Conservation (phyloP, 2,888 invertebrate genomes). For the Neoascia interrupta region DNA sequence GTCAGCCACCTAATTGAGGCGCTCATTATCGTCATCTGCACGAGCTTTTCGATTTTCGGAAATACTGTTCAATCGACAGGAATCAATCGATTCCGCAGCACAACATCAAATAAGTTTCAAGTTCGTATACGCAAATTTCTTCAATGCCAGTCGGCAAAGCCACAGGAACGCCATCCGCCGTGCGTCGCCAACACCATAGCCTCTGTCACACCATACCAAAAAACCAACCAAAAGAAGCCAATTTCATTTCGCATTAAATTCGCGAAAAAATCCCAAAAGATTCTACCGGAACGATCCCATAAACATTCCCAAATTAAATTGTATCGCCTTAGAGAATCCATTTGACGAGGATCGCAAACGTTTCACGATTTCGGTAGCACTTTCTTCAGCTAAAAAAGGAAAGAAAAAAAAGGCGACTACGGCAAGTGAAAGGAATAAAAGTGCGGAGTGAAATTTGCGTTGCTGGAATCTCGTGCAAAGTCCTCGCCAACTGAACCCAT, state of each 20-base stretch:
- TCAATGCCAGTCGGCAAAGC: constrained; percentile 7
- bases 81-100: constrained; percentile 49
- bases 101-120: constrained; percentile 47
- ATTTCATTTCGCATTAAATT: constrained; percentile 61
- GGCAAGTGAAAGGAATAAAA: too few relatives aligned
- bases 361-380: constrained; percentile 53
- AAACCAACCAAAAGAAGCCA: constrained; percentile 50
- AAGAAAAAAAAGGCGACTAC: too few relatives aligned
- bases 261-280: constrained; percentile 46
- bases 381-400: constrained; percentile 11
- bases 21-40: too few relatives aligned
- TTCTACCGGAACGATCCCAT: constrained; percentile 59
- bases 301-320: constrained; percentile 68
- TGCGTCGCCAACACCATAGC: too few relatives aligned
- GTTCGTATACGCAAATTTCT: constrained; percentile 40
- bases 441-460: constrained; percentile 15
- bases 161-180: constrained; percentile 6
- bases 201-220: too few relatives aligned
- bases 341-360: constrained; percentile 63
- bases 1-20: too few relatives aligned
- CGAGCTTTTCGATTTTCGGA: too few relatives aligned
- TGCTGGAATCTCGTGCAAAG: constrained; percentile 15
- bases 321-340: constrained; percentile 65
- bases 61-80: too few relatives aligned
- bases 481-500: constrained; percentile 21